Evolutionary conservation across 2,113 vertebrate genomes (phyloP), one percentile per base, ranked within the genome.

Genomic region (Labrus mixtus): DNA sequence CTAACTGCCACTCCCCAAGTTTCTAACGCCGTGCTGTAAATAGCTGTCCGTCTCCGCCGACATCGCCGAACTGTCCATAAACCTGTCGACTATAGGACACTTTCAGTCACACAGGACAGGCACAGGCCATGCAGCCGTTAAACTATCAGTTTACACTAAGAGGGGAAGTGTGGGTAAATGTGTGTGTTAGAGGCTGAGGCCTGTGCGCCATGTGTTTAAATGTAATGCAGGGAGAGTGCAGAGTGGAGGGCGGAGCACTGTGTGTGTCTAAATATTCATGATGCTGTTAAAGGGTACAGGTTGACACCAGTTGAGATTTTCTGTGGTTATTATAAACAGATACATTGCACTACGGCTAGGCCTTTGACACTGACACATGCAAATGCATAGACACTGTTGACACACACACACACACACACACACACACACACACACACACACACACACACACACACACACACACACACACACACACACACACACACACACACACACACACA

Each of bases 31-130:
- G 8, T 68, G 86, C 84, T 77, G 87, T 93, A 93, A 93, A 93
- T 89, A 91, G 89, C 79, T 75, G 82, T 82, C 86, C 37, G 68
- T 88, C 90, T 88, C 86, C 54, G 22, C 73, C 89, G 88, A 92
- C 91, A 83, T 87, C 85, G 88, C 79, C 82, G 89, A 91, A 89
- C 84, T 75, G 80, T 87, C 78, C 66, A 91, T 93, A 90, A 94
- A 93, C 82, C 79, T 90, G 90, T 90, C 91, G 90, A 75, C 86
- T 76, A 48, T 48, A 55, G 62, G 76, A 90, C 84, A 73, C 66
- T 78, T 73, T 80, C 69, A 81, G 87, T 81, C 90, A 85, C 90
- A 84, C 72, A 57, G 56, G 77, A 89, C 83, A 72, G 75, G 75
- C 77, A 83, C 61, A 53, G 71, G 79, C 64, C 74, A 43, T 54